Base-by-base conservation (phyloP, 2,797 vertebrate species). In the Peromyscus attwateri region DNA sequence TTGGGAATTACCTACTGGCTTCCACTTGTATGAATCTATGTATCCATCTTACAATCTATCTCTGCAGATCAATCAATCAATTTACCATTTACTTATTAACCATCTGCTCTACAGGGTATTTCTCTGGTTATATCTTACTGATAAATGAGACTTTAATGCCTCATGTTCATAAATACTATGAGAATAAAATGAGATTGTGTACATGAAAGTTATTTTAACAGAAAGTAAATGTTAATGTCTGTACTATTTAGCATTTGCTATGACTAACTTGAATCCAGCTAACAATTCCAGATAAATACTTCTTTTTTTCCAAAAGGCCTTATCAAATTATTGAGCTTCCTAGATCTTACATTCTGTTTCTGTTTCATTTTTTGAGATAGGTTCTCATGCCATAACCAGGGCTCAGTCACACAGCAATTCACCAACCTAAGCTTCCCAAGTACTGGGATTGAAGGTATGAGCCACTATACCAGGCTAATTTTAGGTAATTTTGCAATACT, bases 191-290 rank as follows among this genome's bases (percentile, higher is more conserved):
- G 37, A 95, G 55, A 49, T 77, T 62, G 23, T 52, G 0, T 17
- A 94, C 37, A 87, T 93, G 55, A 91, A 97, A 91, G 23, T 55
- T 73, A 80, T 68, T 71, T 79, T 19, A 87, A 77, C 73, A 89
- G 19, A 68, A 95, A 97, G 64, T 64, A 52, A 89, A 82, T 49
- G 4, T 91, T 43, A 91, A 55, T 52, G 2, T 55, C 52, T 37
- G 6, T 37, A 79, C 21, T 23, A 71, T 68, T 70, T 62, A 62
- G 37, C 55, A 23, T 89, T 82, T 46, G 46, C 75, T 40, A 16
- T 73, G 49, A 81, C 43, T 89, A 81, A 85, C 12, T 73, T 27
- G 68, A 96, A 27, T 57, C 23, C 68, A 92, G 52, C 34, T 75
- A 27, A 66, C 84, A 46, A 81, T 29, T 76, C 55, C 23, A 57